These are phyloP conservation scores for Pecten maximus DNA, from an alignment of 2,888 invertebrate genomes.

Conservation along the genomic window DNA sequence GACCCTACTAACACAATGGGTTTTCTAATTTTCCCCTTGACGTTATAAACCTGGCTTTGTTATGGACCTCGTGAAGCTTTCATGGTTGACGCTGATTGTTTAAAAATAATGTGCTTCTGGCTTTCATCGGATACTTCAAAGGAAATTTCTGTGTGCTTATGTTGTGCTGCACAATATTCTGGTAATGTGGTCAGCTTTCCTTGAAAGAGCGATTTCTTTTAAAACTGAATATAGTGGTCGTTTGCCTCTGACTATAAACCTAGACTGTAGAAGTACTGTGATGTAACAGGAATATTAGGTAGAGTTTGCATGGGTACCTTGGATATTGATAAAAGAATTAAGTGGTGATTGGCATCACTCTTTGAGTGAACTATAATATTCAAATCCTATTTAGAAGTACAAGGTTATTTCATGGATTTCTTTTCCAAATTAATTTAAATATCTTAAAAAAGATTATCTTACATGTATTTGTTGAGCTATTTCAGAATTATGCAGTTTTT, in stretches of 20 bases:
- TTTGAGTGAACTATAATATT: too few species aligned
- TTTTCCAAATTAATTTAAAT: too few species aligned
- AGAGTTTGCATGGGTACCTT: constrained; percentile 4
- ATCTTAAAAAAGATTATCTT: too few species aligned
- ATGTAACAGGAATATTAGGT: neutral
- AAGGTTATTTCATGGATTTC: too few species aligned
- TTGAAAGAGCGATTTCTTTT: neutral
- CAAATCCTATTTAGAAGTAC: too few species aligned
- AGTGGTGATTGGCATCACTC: constrained; percentile 1
- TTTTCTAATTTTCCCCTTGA: neutral
- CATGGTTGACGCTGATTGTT: neutral
- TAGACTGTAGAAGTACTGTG: neutral
- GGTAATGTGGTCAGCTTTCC: neutral
- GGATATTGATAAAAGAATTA: neutral
- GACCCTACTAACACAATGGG: neutral
- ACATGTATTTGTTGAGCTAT: too few species aligned
- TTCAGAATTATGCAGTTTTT: too few species aligned
- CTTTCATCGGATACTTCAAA: neutral
- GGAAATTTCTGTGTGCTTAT: neutral
- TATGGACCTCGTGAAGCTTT: neutral
- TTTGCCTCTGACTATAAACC: neutral
- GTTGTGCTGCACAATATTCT: neutral
- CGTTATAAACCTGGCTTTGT: neutral
- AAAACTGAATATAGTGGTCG: neutral
- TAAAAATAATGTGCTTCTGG: neutral